Conservation (phyloP, 1,140 invertebrate species). For the Drosophila biarmipes region DNA sequence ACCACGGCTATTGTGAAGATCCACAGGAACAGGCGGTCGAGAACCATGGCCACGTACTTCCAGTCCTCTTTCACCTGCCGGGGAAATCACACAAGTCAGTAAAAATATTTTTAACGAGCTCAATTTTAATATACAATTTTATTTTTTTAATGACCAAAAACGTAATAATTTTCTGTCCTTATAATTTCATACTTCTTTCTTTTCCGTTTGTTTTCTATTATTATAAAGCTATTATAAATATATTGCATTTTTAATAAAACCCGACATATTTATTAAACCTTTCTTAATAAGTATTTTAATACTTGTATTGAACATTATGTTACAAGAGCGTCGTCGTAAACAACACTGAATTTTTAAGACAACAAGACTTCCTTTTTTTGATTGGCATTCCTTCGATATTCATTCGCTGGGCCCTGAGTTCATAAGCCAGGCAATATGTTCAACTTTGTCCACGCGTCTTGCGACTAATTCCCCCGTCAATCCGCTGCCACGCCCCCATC, state of each 20-base stretch:
- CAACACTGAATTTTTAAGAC: not conserved
- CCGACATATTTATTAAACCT: too few species aligned
- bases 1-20: slow-evolving; percentile 98
- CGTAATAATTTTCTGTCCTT: too few species aligned
- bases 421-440: slow-evolving; percentile 25
- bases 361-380: not conserved
- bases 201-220: too few species aligned
- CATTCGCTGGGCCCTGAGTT: slow-evolving; percentile 10
- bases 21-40: slow-evolving; percentile 98
- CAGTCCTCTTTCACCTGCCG: slow-evolving; percentile 94
- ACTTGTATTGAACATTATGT: too few species aligned
- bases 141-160: too few species aligned
- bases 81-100: not conserved
- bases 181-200: too few species aligned
- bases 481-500: not conserved
- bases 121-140: too few species aligned
- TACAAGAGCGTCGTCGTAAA: not conserved
- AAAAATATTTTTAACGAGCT: too few species aligned
- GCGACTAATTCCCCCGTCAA: slow-evolving; percentile 29
- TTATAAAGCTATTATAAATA: too few species aligned
- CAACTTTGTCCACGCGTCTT: slow-evolving; percentile 14
- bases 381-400: slow-evolving; percentile 7
- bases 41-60: slow-evolving; percentile 99
- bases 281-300: too few species aligned
- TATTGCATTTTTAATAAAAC: too few species aligned